Base-by-base conservation (phyloP, 2,888 invertebrate genomes). In the Melieria picta region DNA sequence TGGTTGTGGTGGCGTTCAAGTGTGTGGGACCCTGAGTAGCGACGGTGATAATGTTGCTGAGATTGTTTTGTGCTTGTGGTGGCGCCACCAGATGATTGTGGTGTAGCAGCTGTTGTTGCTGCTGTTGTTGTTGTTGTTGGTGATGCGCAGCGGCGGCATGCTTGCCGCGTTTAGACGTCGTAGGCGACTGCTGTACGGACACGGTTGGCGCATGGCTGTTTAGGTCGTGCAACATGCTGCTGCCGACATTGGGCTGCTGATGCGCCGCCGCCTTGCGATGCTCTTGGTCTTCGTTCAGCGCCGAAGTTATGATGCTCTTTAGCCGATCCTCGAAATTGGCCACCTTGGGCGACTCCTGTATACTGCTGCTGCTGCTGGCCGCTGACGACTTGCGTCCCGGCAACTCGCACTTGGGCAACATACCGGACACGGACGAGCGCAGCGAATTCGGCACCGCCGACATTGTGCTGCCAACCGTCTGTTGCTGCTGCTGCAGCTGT, bases 281-380 rank as follows among this genome's bases (percentile, higher is more conserved):
- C 75, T 87, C 88, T 81, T 93, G 93, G 84, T 95, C 95, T 84
- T 96, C 95, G 84, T 96, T 96, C 52, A 96, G 87, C 67, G 94
- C 95, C 4, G 93, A 93, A 3, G 94, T 94, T 75, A 95, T 95
- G 74, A 95, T 94, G 82, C 93, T 94, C 87, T 95, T 94, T 58
- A 95, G 89, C 45, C 96, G 90, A 86, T 97, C 96, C 86, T 97
- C 96, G 85, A 96, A 96, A 86, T 96, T 95, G 69, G 94, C 93
- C 74, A 93, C 91, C 82, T 93, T 91, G 1, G 94, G 94, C n/a
- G 95, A 93, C 85, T 94, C 94, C 76, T 87, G 87, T 63, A 82
- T 83, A n/a, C n/a, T n/a, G 46, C 71, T 60, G 52, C 55, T 65
- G 42, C 62, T 46, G 4, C 55, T 16, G 30, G 69, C 67, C 13